A percentile compares a stretch with the other conserved stretches of the same genome.
Conservation (phyloP, 2,797 vertebrate species). For the Eidolon dupreanum region DNA sequence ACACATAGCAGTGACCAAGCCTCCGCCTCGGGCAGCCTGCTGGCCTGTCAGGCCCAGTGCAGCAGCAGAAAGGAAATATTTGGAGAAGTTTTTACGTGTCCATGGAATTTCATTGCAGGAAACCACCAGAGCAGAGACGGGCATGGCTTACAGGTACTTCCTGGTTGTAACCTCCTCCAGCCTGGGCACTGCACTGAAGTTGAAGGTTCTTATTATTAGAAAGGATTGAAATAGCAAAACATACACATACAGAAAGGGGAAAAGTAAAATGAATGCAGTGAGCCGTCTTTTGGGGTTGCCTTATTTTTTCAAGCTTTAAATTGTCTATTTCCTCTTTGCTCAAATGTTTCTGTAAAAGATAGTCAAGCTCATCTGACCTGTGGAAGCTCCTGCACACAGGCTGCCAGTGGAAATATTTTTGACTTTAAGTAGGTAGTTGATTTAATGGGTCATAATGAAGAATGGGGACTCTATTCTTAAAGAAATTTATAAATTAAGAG, state of each 20-base stretch:
- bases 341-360: neutral
- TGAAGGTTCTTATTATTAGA: neutral
- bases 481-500: neutral
- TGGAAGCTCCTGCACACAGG: neutral
- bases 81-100: conserved; percentile 91
- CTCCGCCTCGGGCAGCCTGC: conserved; percentile 78
- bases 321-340: neutral
- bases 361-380: neutral
- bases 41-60: conserved; percentile 82
- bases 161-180: neutral
- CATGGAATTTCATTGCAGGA: conserved; percentile 91
- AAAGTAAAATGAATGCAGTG: neutral
- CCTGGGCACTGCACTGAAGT: neutral
- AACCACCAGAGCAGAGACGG: conserved; percentile 87
- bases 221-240: neutral
- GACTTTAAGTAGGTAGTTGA: neutral
- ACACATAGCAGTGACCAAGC: conserved; percentile 63
- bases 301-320: neutral
- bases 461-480: neutral
- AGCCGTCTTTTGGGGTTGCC: neutral
- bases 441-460: neutral
- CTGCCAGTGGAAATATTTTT: neutral
- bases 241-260: neutral
- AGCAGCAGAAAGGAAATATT: conserved; percentile 85
- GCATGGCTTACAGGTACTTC: conserved; percentile 88